Evolutionary conservation across 2,888 invertebrate species (phyloP), one percentile per base, ranked within the genome.

Genomic region (Drosophila bunnanda): DNA sequence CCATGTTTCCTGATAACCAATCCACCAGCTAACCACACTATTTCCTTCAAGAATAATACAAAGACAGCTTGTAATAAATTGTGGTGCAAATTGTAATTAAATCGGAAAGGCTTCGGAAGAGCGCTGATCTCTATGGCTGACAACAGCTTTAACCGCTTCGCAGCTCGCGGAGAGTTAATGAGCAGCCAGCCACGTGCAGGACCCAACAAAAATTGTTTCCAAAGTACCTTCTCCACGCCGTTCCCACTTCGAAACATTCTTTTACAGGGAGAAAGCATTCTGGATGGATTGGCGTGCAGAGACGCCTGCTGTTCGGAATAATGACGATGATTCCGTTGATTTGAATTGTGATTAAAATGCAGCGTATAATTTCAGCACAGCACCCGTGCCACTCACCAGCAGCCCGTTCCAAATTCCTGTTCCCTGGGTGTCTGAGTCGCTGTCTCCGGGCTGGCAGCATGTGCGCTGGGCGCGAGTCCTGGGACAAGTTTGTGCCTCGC

Each of bases 311-410:
- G 76, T 52, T 66, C 64, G 65, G 85, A 89, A 84, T 84, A 89
- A 85, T 75, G 86, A 88, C 89, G 86, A 89, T 82, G 86, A 89
- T 79, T 89, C 79, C 72, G 85, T 78, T 90, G 87, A 89, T 89
- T 89, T 90, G 88, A 89, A 90, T 89, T 84, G 89, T 90, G 89
- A 90, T 89, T 89, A 90, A 90, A 89, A 90, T 90, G 85, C 89
- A 90, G 82, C 77, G 83, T 80, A 80, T 90, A 88, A 89, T 82
- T 85, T 83, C 77, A 61, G 75, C 76, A 70, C 78, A 74, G 75
- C 70, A 57, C 59, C 71, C 46, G 46, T 8, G n/a, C 70, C 28
- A 20, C 28, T 25, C 20, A 12, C 17, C 50, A 20, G n/a, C 15
- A 4, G 17, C 39, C 7, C 22, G 6, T 12, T 20, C 10, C 73